Conservation (phyloP, 92 coral and sea anemone genomes). For the Porites divaricata region DNA sequence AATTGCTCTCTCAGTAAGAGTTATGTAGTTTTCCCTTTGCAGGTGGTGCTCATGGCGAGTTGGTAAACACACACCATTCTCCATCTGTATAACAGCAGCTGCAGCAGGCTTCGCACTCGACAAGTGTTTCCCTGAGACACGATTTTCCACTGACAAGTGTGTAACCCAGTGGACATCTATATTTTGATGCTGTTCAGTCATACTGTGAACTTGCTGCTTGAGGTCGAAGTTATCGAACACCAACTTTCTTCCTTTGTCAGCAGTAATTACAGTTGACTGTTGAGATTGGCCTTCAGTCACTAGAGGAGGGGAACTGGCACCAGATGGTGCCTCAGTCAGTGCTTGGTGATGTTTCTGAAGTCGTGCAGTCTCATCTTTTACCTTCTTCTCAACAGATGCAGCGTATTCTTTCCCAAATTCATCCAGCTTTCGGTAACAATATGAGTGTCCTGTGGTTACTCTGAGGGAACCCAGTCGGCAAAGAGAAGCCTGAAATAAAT, state of each 20-base stretch:
- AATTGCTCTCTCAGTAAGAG: constrained; percentile 45
- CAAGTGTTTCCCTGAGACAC: constrained; percentile 62
- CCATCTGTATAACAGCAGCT: constrained; percentile 45
- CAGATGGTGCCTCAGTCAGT: not conserved
- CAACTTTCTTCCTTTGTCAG: constrained; percentile 67
- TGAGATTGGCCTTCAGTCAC: constrained; percentile 4
- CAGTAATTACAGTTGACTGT: constrained; percentile 1
- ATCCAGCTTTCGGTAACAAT: constrained; percentile 49
- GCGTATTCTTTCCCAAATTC: constrained; percentile 54
- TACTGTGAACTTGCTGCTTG: constrained; percentile 60
- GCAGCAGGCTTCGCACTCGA: constrained; percentile 37
- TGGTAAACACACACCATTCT: constrained; percentile 65
- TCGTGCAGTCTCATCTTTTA: constrained; percentile 20
- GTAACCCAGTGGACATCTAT: constrained; percentile 64
- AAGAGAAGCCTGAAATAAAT: constrained; percentile 25
- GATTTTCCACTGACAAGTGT: constrained; percentile 63
- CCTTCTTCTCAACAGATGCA: constrained; percentile 30
- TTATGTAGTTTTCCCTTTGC: constrained; percentile 63
- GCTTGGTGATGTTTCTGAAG: constrained; percentile 9
- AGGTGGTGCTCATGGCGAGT: constrained; percentile 53
- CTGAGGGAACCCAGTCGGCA: constrained; percentile 36
- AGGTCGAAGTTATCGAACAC: constrained; percentile 74
- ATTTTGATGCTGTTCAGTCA: constrained; percentile 68
- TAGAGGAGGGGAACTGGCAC: not conserved
- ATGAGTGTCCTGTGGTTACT: constrained; percentile 47